Evolutionary conservation across 2,888 invertebrate species (phyloP), one percentile per base, ranked within the genome.

Genomic region (Protula sp.): DNA sequence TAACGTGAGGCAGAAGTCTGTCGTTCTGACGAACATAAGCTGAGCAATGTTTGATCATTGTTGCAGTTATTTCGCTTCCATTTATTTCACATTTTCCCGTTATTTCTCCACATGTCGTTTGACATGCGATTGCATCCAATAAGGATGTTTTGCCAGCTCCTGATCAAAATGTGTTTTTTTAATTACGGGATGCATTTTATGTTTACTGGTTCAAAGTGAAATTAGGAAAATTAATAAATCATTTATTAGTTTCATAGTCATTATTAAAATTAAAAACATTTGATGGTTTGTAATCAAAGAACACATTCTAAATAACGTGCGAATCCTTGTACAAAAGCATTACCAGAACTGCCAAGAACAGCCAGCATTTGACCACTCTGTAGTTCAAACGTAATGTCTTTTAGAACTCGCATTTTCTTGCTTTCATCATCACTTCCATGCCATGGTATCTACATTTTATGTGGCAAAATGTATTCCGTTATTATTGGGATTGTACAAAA

Each of bases 101-200:
- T 0, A 90, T 90, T 1, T 90, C 87, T 66, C 88, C 87, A 67
- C 87, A 87, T 5, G 66, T 66, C 3, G 67, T 67, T 30, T 84
- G 72, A 47, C 83, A 79, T 0, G 83, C 81, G 59, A 97, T 91
- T 4, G 95, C 94, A 80, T 97, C 95, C 4, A 98, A 83, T 2
- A 98, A 85, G 0, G 94, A 94, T 31, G 93, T 87, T 78, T 98
- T 98, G 0, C 97, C 97, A 70, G 94, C 94, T 19, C 93, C 93
- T 92, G 38, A 22, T 19, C n/a, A n/a, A n/a, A n/a, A n/a, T n/a
- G n/a, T n/a, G n/a, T n/a, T n/a, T n/a, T n/a, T n/a, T n/a, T n/a
- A n/a, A n/a, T n/a, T n/a, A n/a, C n/a, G n/a, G n/a, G n/a, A n/a
- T n/a, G n/a, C n/a, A n/a, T n/a, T n/a, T n/a, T n/a, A n/a, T n/a